Evolutionary conservation across 2,797 vertebrate genomes (phyloP).

Genomic region (Acanthiza pusilla): DNA sequence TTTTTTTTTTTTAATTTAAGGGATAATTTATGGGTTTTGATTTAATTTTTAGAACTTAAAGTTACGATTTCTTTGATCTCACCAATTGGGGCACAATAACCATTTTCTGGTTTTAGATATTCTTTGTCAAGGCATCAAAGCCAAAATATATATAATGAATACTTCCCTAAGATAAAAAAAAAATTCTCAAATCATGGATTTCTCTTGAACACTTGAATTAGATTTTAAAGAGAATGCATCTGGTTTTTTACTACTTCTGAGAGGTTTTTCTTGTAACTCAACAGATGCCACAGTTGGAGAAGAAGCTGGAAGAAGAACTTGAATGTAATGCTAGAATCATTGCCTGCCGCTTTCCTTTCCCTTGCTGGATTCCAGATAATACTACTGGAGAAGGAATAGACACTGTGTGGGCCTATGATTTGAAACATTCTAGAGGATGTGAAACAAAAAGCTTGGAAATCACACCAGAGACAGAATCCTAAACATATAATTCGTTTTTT

Average conservation of each 20-base stretch:
- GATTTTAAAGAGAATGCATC: not conserved
- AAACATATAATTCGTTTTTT: not conserved
- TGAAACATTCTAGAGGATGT: conserved; percentile 63
- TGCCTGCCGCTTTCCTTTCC: conserved; percentile 96
- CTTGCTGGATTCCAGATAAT: conserved; percentile 84
- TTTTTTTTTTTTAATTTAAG: not conserved
- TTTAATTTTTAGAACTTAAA: not conserved
- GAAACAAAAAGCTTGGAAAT: not conserved
- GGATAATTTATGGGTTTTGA: not conserved
- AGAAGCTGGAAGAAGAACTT: conserved; percentile 87
- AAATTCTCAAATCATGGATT: not conserved
- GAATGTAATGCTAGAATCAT: conserved; percentile 81
- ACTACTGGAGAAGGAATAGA: conserved; percentile 86
- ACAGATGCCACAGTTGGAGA: conserved; percentile 90
- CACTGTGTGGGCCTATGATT: conserved; percentile 90
- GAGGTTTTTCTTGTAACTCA: conserved; percentile 4
- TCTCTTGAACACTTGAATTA: not conserved
- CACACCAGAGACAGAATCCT: not conserved
- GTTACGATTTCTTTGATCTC: not conserved
- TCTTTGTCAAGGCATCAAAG: not conserved
- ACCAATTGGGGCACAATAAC: not conserved
- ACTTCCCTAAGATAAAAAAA: not conserved
- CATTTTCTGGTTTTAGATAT: not conserved
- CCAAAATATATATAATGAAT: not conserved
- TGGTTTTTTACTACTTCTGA: not conserved